Evolutionary conservation across 2,113 vertebrate species (phyloP), one percentile per base, ranked within the genome.

Genomic region (Sus scrofa): DNA sequence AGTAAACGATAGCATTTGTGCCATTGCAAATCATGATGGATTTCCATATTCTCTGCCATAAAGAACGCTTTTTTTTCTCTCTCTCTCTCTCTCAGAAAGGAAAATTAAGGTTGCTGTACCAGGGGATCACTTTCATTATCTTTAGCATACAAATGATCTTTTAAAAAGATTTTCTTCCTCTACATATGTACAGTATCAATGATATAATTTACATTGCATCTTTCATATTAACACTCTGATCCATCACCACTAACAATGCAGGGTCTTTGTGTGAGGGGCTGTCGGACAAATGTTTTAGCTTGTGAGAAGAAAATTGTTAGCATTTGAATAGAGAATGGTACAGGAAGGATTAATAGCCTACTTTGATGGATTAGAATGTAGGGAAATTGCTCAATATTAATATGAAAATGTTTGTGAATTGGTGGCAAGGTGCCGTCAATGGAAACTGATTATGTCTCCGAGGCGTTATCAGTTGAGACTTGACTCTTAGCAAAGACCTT

Each of bases 361-460:
- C 99, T 99, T 99, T 99, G 99, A 99, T 99, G 99, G 99, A 99
- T 99, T 99, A 99, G 99, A 99, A 99, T 99, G 99, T 99, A 99
- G 99, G 98, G 98, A 99, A 99, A 99, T 99, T 99, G 99, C 99
- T 99, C 98, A 99, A 99, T 99, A 99, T 99, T 99, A 99, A 99
- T 99, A 99, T 99, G 99, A 99, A 99, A 99, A 99, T 99, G 99
- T 99, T 99, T 99, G 98, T 98, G 99, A 99, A 99, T 99, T 98
- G 99, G 98, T 98, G 98, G 98, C 98, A 97, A 97, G 98, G 98
- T 97, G 98, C 98, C 96, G 96, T 98, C 98, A 98, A 98, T 98
- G 98, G 98, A 96, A 98, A 98, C 98, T 98, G 99, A 99, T 99
- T 99, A 98, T 98, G 98, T 97, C 98, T 99, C 98, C 97, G 95